Evolutionary conservation across 2,888 invertebrate genomes (phyloP).

Genomic region (Caenorhabditis sp.): DNA sequence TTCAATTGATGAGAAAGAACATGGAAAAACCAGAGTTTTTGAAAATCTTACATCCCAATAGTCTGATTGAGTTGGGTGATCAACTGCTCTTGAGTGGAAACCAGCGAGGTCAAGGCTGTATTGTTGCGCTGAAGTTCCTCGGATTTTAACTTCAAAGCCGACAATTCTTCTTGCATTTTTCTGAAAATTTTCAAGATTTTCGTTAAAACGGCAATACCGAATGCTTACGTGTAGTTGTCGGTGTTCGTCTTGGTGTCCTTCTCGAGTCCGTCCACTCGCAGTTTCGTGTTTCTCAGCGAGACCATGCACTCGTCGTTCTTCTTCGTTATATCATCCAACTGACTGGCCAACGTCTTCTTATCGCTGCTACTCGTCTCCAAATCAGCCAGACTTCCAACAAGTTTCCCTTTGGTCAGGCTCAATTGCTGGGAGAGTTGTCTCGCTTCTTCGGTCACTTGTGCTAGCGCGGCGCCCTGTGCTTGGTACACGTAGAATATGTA

Average conservation of each 20-base stretch:
- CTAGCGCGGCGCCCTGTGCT: slow-evolving; percentile 51
- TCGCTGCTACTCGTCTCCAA: slow-evolving; percentile 41
- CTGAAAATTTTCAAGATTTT: slow-evolving; percentile 22
- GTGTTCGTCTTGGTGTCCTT: slow-evolving; percentile 46
- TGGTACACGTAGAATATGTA: slow-evolving; percentile 64
- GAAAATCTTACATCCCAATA: slow-evolving; percentile 50
- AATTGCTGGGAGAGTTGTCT: slow-evolving; percentile 47
- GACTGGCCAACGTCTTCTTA: slow-evolving; percentile 29
- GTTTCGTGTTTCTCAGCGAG: slow-evolving; percentile 52
- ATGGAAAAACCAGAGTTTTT: too few species aligned
- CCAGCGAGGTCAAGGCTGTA: slow-evolving; percentile 47
- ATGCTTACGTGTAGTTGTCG: slow-evolving; percentile 42
- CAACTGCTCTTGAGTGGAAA: slow-evolving; percentile 58
- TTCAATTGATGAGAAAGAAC: too few species aligned
- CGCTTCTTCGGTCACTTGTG: slow-evolving; percentile 52
- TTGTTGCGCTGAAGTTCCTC: slow-evolving; percentile 60
- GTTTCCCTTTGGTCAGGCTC: slow-evolving; percentile 51
- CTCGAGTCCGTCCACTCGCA: slow-evolving; percentile 55
- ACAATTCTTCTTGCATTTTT: slow-evolving; percentile 50
- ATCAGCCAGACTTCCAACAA: slow-evolving; percentile 57
- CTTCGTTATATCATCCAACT: slow-evolving; percentile 44
- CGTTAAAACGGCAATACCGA: not conserved
- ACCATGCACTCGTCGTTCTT: slow-evolving; percentile 52
- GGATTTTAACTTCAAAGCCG: slow-evolving; percentile 17
- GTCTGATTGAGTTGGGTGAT: slow-evolving; percentile 67